Percentiles rank a stretch among this genome's conserved stretches.
Conservation (phyloP, 2,797 vertebrate species). For the Geotrypetes seraphini region DNA sequence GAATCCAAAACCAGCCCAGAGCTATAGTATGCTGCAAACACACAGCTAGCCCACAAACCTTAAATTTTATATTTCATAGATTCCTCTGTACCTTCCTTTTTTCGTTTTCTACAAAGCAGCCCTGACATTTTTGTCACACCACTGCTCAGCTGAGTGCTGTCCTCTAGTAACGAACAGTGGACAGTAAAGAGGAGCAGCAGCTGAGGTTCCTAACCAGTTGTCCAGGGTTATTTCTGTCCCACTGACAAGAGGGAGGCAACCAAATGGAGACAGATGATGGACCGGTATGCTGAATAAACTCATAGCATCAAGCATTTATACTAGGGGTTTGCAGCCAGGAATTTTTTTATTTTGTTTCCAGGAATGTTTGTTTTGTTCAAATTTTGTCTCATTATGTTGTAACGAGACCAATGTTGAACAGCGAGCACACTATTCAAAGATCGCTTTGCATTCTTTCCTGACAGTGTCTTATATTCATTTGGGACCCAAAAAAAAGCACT, state of each 20-base stretch:
- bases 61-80: background rate
- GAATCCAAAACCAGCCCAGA: background rate
- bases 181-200: constrained; percentile 5
- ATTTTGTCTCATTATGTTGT: no score
- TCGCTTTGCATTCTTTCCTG: no score
- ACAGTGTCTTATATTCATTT: no score
- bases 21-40: rapidly evolving
- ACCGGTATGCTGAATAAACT: background rate
- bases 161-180: rapidly evolving
- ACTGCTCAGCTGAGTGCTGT: background rate
- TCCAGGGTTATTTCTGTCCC: constrained; percentile 61
- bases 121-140: constrained; percentile 55
- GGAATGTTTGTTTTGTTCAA: no score
- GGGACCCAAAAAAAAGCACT: no score
- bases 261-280: constrained; percentile 16
- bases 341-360: no score
- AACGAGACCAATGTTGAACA: no score
- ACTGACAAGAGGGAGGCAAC: constrained; percentile 29
- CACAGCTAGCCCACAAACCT: background rate
- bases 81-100: constrained; percentile 51
- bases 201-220: constrained; percentile 44
- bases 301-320: constrained; percentile 1
- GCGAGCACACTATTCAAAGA: no score
- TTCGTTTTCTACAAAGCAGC: constrained; percentile 74
- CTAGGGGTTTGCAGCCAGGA: no score